Conservation (phyloP, 64 coral and sea anemone genomes). For the Montipora capricornis region DNA sequence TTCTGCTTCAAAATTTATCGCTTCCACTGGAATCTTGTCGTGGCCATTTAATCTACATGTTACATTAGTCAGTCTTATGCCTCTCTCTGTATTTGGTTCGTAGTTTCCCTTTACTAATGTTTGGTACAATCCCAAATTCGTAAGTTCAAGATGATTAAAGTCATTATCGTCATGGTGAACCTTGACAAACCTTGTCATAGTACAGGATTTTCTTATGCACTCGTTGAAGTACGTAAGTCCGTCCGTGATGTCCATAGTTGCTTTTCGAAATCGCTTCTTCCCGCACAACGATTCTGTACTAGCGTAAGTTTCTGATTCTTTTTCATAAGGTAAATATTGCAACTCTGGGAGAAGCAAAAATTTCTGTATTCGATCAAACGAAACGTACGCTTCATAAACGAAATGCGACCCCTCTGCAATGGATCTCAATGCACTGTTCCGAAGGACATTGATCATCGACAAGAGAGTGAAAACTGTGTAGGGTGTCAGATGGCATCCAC, state of each 20-base stretch:
- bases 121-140: background rate
- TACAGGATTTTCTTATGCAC: background rate
- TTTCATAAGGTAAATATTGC: background rate
- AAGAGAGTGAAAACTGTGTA: conserved; percentile 76
- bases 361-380: conserved; percentile 38
- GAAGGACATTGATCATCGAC: conserved; percentile 46
- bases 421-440: conserved; percentile 25
- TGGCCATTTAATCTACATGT: conserved; percentile 14
- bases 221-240: conserved; percentile 1
- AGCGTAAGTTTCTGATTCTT: background rate
- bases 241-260: background rate
- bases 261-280: background rate
- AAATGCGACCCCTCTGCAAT: conserved; percentile 30
- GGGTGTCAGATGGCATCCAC: conserved; percentile 57
- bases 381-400: conserved; percentile 41
- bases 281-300: background rate
- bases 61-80: conserved; percentile 16
- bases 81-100: background rate
- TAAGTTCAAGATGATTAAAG: background rate
- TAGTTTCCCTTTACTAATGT: background rate
- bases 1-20: conserved; percentile 45
- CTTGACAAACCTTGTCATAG: conserved; percentile 14
- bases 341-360: conserved; percentile 17
- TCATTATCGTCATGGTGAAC: background rate
- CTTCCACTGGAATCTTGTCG: conserved; percentile 1